Base-by-base conservation (phyloP, 2,113 vertebrate genomes). In the Gobio gobio region DNA sequence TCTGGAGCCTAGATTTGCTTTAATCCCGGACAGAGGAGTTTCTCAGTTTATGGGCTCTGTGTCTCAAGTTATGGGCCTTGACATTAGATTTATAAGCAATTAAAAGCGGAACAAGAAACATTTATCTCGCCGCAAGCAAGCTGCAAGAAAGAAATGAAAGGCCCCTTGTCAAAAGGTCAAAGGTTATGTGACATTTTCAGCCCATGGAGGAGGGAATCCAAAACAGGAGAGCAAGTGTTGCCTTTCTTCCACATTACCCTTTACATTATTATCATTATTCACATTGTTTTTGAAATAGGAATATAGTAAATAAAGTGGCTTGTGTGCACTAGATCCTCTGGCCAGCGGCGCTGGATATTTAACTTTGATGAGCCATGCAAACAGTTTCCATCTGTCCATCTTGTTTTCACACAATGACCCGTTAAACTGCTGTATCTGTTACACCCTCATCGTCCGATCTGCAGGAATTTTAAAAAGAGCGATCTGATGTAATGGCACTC, bases 121-220 rank as follows among this genome's bases (percentile, higher is more conserved):
- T 76, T 70, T 78, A 45, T 88, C 49, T 86, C 5, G 61, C 18
- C 36, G 58, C 29, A 49, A 63, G 66, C 58, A 45, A 16, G 5
- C 68, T 5, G 33, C 68, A 72, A 66, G 29, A 59, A 26, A 78
- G 74, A 89, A 87, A 61, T 88, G 72, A 86, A 92, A 88, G 84
- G 88, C 85, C 91, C 88, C 87, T 86, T 66, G 74, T 77, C 70
- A 56, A 47, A 56, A 80, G 74, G 79, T 92, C 88, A 93, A 91
- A 93, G 93, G 90, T 93, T 91, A 87, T 79, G 88, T 73, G 91
- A 92, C 87, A 90, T 93, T 94, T 78, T 93, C 90, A 88, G 86
- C 85, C 49, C 72, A 85, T 85, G 86, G 78, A 91, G 84, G 70
- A 92, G 85, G 90, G 91, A 91, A 87, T 91, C 72, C 90, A 90